Percentiles rank a stretch among this genome's conserved stretches.
Evolutionary conservation across 2,797 vertebrate genomes (phyloP).

Genomic region (Tragopan temminckii): DNA sequence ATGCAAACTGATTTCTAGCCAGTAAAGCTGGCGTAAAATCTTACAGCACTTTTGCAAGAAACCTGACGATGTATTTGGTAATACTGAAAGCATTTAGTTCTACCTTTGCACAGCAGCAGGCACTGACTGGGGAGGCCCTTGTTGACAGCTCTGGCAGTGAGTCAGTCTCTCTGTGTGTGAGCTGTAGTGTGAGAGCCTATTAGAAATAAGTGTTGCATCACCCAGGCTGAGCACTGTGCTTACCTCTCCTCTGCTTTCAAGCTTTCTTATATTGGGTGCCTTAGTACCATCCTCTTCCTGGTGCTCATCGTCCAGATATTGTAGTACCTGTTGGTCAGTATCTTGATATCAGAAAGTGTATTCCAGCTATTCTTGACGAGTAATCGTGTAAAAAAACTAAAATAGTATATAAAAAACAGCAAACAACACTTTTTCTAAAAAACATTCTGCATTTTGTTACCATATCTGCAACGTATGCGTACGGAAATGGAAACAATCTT

Average conservation of each 20-base stretch:
- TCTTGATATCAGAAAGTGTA: not conserved
- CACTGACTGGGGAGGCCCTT: not conserved
- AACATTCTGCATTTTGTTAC: not conserved
- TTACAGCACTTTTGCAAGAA: not conserved
- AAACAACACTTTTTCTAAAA: not conserved
- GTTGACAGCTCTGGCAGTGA: not conserved
- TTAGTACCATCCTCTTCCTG: not conserved
- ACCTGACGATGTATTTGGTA: not conserved
- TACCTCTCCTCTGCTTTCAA: not conserved
- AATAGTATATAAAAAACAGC: not conserved
- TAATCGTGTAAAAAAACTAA: not conserved
- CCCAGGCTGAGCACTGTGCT: not conserved
- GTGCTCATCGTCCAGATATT: not conserved
- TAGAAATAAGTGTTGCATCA: not conserved
- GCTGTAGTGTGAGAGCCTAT: not conserved
- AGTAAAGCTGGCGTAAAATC: not conserved
- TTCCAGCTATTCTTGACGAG: not conserved
- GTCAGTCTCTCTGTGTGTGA: not conserved
- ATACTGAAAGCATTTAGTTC: not conserved
- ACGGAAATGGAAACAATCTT: not conserved
- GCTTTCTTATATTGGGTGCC: not conserved
- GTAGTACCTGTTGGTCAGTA: not conserved
- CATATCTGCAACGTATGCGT: fast-evolving
- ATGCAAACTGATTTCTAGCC: not conserved
- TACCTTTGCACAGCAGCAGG: fast-evolving